Evolutionary conservation across 2,888 invertebrate genomes (phyloP).

Genomic region (Ametastegia equiseti): DNA sequence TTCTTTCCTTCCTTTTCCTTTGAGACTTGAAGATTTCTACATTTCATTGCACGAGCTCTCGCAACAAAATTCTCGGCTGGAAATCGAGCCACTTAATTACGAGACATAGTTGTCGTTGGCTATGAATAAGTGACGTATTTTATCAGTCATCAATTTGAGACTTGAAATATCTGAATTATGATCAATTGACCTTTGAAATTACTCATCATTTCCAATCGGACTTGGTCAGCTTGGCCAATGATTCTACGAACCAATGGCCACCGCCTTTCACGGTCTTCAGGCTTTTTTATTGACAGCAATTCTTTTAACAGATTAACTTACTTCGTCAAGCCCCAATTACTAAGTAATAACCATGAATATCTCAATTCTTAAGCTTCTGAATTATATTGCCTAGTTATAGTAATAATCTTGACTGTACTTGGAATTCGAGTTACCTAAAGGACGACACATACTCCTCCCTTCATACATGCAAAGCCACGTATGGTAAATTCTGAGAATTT

Average conservation of each 20-base stretch:
- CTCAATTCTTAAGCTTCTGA: conserved; percentile 53
- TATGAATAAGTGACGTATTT: not conserved
- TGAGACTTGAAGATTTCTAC: no score
- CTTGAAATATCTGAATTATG: conserved; percentile 56
- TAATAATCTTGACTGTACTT: not conserved
- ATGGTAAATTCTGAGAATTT: no score
- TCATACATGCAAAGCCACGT: no score
- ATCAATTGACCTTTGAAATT: conserved; percentile 60
- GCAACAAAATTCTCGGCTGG: no score
- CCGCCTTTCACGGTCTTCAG: not conserved
- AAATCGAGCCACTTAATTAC: conserved; percentile 48
- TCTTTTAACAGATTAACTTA: conserved; percentile 13
- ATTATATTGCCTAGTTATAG: conserved; percentile 54
- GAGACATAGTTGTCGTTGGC: conserved; percentile 57
- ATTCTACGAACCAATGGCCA: conserved; percentile 23
- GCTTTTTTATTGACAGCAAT: conserved; percentile 4
- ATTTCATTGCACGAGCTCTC: no score
- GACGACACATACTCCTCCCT: not conserved
- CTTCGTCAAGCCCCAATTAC: not conserved
- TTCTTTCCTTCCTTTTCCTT: no score
- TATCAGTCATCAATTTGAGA: conserved; percentile 23
- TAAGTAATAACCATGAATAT: not conserved
- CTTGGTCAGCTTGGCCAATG: conserved; percentile 16
- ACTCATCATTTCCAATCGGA: not conserved
- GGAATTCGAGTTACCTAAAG: not conserved